These are phyloP conservation scores for Rhabdornis inornatus DNA, from an alignment of 2,113 vertebrate genomes.

Conservation along the genomic window DNA sequence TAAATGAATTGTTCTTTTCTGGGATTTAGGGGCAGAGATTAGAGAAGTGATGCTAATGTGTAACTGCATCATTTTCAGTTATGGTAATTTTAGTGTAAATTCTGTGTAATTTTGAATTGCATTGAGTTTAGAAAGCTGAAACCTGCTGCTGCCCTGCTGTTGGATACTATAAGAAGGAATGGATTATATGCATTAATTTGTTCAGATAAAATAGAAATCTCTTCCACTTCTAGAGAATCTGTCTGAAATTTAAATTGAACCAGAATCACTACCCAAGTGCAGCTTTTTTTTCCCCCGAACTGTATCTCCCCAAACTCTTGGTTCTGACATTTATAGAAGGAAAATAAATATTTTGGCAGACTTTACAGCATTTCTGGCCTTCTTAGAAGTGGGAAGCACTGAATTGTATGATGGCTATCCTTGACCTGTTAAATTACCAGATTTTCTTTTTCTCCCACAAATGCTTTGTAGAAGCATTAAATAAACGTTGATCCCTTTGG, in stretches of 20 bases:
- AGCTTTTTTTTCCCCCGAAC: rapidly evolving
- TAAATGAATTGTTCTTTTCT: constrained; percentile 20
- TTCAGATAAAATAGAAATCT: not conserved
- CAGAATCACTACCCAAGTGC: not conserved
- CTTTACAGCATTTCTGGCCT: not conserved
- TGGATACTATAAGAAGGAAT: not conserved
- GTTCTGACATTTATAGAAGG: not conserved
- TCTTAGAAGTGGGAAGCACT: not conserved
- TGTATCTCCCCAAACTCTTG: not conserved
- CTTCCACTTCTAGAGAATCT: not conserved
- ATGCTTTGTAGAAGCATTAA: not conserved
- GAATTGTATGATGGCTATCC: not conserved
- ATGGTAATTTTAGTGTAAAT: not conserved
- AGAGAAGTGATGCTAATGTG: not conserved
- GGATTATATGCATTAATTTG: not conserved
- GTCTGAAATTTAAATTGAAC: constrained; percentile 1
- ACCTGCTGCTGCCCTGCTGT: not conserved
- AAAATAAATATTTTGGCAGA: not conserved
- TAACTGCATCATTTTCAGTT: not conserved
- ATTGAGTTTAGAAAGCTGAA: constrained; percentile 25
- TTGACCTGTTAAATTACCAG: not conserved
- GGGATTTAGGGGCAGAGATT: not conserved
- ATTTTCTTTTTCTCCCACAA: rapidly evolving
- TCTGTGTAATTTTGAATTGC: not conserved
- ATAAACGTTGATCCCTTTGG: not conserved